Base-by-base conservation (phyloP, 2,888 invertebrate species). In the Gerris lacustris region DNA sequence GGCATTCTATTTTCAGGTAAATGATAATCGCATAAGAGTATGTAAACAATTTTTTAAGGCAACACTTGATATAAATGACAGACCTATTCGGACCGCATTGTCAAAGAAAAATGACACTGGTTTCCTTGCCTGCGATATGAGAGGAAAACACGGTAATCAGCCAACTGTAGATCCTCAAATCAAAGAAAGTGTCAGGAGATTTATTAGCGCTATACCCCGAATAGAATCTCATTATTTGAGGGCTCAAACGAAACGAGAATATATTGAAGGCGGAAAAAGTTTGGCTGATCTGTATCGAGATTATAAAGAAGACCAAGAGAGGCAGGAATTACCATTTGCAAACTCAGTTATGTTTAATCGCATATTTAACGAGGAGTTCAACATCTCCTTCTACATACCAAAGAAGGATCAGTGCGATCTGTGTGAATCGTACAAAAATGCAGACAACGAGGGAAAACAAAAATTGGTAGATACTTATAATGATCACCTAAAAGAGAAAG, bases 341-440 rank as follows among this genome's bases (percentile, higher is more conserved):
- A 7, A 6, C 47, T 7, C 6, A 47, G 6, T 11, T 47, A 47
- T 47, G 11, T 47, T 47, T 47, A 47, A 6, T 7, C 6, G 47
- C 47, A 47, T 47, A 47, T 47, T 78, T 70, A 76, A 77, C 71
- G 75, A 70, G 43, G 75, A 78, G 73, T 78, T 76, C 72, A 78
- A 79, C 75, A 76, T 76, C 7, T 47, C 47, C 11, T 47, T 47
- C 11, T 47, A 7, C 11, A 47, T 11, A 47, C 47, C 47, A 7
- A 47, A 47, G 11, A 47, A 47, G 11, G 47, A 47, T 47, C 47
- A 7, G 47, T 47, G 6, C 17, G 67, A n/a, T n/a, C 43, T 67
- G 18, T 17, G 15, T 68, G 68, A 45, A 17, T 9, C 45, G n/a
- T 47, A 68, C 55, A 31, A 31, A 31, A 44, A 44, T n/a, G n/a